Conservation (phyloP, 2,888 invertebrate species). For the Trypoxylon attenuatum region DNA sequence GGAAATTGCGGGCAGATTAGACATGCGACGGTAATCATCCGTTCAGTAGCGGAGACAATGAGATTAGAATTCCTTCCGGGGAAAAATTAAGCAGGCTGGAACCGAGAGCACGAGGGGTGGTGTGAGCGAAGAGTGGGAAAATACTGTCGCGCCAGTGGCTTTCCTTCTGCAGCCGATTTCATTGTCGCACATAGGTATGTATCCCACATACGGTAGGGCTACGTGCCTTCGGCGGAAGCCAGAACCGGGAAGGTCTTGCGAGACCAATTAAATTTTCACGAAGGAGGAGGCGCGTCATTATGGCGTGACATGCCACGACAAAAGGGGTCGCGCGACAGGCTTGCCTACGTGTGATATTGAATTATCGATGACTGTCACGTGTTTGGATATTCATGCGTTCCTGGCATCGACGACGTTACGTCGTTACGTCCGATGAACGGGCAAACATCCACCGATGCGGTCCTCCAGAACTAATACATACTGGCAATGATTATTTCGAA, state of each 20-base stretch:
- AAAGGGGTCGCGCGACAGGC: conserved; percentile 40
- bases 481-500: too few relatives aligned
- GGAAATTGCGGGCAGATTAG: too few relatives aligned
- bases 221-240: conserved; percentile 14
- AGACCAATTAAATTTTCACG: conserved; percentile 54
- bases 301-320: conserved; percentile 60
- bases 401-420: conserved; percentile 51
- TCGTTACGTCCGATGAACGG: conserved; percentile 32
- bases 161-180: background rate
- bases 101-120: background rate
- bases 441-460: conserved; percentile 17
- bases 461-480: too few relatives aligned
- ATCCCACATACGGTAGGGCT: background rate
- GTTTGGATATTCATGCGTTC: conserved; percentile 64
- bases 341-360: conserved; percentile 63
- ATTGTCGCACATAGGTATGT: background rate
- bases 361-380: conserved; percentile 66
- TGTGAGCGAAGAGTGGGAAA: background rate
- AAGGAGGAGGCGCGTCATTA: conserved; percentile 50
- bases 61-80: background rate
- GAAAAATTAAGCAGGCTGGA: background rate
- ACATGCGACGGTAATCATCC: too few relatives aligned
- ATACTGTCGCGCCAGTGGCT: background rate
- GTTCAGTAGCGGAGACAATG: too few relatives aligned
- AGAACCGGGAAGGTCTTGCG: conserved; percentile 36